Evolutionary conservation across 2,113 vertebrate genomes (phyloP).

Genomic region (Aegithalos caudatus): DNA sequence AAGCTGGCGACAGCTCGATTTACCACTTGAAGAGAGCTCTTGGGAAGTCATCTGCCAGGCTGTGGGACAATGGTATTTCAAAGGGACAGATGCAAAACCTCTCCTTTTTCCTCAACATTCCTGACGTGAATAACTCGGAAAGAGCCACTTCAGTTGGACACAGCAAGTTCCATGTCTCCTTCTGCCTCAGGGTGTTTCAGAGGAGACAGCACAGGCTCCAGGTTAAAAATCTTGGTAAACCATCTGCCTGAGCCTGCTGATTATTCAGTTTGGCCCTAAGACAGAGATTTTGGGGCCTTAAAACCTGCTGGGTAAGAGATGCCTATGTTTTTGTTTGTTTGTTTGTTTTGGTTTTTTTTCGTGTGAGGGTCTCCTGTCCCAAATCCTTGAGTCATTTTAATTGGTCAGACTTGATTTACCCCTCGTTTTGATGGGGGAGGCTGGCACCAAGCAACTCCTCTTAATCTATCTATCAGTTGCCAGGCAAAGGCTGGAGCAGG

Average conservation of each 20-base stretch:
- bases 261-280: neutral
- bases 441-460: neutral
- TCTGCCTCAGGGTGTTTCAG: neutral
- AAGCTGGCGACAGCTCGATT: neutral
- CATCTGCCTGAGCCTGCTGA: neutral
- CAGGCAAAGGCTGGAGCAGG: neutral
- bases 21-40: neutral
- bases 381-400: neutral
- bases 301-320: neutral
- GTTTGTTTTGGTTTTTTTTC: no score
- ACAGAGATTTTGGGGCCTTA: neutral
- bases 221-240: neutral
- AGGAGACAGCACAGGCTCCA: neutral
- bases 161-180: neutral
- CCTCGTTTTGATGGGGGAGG: rapidly evolving
- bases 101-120: neutral
- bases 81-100: neutral
- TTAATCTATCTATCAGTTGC: neutral
- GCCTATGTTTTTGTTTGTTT: no score
- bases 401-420: neutral
- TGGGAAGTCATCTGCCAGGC: neutral
- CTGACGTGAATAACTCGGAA: neutral
- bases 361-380: neutral
- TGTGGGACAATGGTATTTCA: neutral
- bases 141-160: neutral